phyloP scores from a whole-genome alignment of 2,113 vertebrate species.

The Ptilonorhynchus violaceus region DNA sequence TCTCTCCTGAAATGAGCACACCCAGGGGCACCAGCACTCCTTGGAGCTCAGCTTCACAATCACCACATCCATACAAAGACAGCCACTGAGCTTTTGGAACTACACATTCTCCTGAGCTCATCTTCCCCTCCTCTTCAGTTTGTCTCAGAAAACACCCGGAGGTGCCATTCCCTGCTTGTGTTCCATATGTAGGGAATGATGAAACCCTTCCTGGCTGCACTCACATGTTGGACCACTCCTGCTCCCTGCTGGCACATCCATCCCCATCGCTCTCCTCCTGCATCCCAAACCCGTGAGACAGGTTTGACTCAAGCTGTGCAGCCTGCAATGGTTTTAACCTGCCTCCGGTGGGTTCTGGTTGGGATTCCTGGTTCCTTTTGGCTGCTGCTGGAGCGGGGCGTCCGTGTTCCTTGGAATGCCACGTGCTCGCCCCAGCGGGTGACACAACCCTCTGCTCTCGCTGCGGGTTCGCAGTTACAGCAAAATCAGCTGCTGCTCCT shows the following conservation, averaged over 20 bases:
- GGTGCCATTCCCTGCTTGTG: not conserved
- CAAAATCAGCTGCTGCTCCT: not conserved
- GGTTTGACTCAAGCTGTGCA: not conserved
- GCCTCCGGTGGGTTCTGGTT: not conserved
- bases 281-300: not conserved
- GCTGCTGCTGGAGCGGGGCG: not conserved
- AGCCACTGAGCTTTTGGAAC: not conserved
- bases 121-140: not conserved
- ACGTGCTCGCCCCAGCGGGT: accelerated
- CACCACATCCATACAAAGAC: not conserved
- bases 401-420: not conserved
- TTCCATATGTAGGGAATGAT: accelerated
- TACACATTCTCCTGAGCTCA: not conserved
- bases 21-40: not conserved
- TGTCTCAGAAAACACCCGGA: not conserved
- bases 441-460: not conserved
- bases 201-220: not conserved
- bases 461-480: not conserved
- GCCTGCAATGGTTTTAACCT: not conserved
- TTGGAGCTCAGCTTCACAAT: not conserved
- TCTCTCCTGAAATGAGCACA: not conserved
- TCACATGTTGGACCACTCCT: not conserved
- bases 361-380: not conserved
- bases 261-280: not conserved
- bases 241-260: not conserved